Base-by-base conservation (phyloP, 2,113 vertebrate species). In the Neoarius graeffei region DNA sequence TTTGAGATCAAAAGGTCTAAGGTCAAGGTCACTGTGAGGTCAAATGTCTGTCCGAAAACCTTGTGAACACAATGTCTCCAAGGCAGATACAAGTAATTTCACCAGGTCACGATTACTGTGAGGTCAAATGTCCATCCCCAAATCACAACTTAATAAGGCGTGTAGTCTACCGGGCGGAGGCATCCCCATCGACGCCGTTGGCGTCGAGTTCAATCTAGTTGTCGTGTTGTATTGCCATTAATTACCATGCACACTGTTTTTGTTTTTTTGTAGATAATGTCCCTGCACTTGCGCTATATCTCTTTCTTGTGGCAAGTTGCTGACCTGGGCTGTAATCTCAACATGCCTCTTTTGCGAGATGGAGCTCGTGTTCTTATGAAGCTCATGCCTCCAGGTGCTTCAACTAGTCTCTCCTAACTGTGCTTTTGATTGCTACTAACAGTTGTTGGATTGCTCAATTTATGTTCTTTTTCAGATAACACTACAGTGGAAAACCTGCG, bases 251-350 rank as follows among this genome's bases (percentile, higher is more conserved):
- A 66, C 66, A 56, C 10, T 85, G 0, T 93, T 89, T 42, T 35
- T 35, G 1, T 35, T 35, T 42, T 42, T 42, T 94, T 94, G 86
- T 94, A 99, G 98, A 99, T 99, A 87, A 99, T 99, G 98, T 99
- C 98, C 60, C 95, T 99, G 93, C 98, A 99, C 93, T 96, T 97
- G 93, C 97, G 97, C 94, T 99, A 99, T 94, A 98, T 99, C 93
- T 99, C 98, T 91, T 99, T 99, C 94, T 96, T 99, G 94, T 99
- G 98, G 98, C 98, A 99, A 96, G 97, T 99, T 91, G 98, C 98
- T 86, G 98, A 99, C 90, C 94, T 99, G 86, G 98, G 98, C 89
- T 99, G 98, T 93, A 98, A 95, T 91, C 95, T 99, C 91, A 99
- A 97, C 95, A 99, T 99, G 98, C 97, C 98, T 56, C 96, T 97